Evolutionary conservation across 2,888 invertebrate genomes (phyloP), one percentile per base, ranked within the genome.

Genomic region (Lepas anatifera): DNA sequence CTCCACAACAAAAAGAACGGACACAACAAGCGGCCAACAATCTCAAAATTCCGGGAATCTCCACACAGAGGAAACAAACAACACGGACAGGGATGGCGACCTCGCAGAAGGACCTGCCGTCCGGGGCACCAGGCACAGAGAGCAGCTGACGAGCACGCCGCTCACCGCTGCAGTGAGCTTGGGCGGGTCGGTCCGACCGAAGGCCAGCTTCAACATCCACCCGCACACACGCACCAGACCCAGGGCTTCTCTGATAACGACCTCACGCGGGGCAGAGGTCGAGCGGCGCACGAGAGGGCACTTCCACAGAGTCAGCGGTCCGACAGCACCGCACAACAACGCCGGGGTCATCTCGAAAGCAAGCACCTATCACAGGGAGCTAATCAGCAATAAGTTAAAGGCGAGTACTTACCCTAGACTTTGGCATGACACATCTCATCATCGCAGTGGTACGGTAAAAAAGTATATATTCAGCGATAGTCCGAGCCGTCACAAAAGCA

Each of bases 351-450:
- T 27, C 50, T 35, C 58, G 7, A 10, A 11, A 58, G 35, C 58
- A 58, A 58, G 58, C 58, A 4, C 18, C 58, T 58, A 58, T 58
- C 58, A 58, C 58, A 35, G 32, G 35, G 35, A 22, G 22, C 58
- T 58, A 58, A 58, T 58, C 58, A 18, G 35, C 58, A 35, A 58
- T 58, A 35, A 58, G 32, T 58, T 58, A 32, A 58, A 32, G 35
- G 58, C 35, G n/a, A 48, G 48, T 18, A n/a, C 48, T 58, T 58
- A 58, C 35, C 22, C 35, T 58, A 58, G 58, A 32, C 58, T 58
- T 58, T 58, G 58, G 58, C 58, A 35, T 58, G 35, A 35, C 58
- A 58, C 11, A 25, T 58, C 18, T 11, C 58, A 35, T 35, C 58
- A 16, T 52, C 27, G 29, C 27, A 52, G 29, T 27, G 27, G 29